Conservation (phyloP, 2,888 invertebrate genomes). For the Drosophila yooni region DNA sequence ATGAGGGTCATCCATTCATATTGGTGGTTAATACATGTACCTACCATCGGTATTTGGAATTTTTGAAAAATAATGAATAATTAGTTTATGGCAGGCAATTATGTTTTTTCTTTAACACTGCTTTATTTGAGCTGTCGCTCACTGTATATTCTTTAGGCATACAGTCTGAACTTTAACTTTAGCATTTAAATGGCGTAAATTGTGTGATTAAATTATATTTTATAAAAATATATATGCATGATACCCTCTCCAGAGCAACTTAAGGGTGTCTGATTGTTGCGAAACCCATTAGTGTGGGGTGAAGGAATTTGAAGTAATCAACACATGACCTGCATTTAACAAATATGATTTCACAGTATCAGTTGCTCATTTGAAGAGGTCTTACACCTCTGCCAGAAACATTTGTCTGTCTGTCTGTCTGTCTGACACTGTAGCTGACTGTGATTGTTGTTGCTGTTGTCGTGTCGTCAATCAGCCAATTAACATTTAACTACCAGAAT, state of each 20-base stretch:
- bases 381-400: slow-evolving; percentile 17
- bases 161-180: not conserved
- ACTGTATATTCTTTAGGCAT: not conserved
- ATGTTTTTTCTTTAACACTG: no score
- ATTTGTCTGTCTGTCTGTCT: not conserved
- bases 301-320: slow-evolving; percentile 34
- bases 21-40: no score
- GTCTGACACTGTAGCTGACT: not conserved
- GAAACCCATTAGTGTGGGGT: not conserved
- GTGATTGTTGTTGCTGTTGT: slow-evolving; percentile 8
- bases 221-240: not conserved
- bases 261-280: not conserved
- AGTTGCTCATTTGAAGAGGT: slow-evolving; percentile 12
- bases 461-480: slow-evolving; percentile 58
- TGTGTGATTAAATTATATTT: not conserved
- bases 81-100: no score
- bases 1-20: no score
- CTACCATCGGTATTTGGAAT: no score
- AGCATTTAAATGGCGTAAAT: not conserved
- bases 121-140: no score
- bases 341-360: slow-evolving; percentile 18
- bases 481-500: slow-evolving; percentile 65
- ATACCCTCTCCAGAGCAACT: not conserved
- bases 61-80: no score
- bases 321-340: slow-evolving; percentile 38